Percentiles rank a stretch among this genome's conserved stretches.
phyloP scores from a whole-genome alignment of 2,797 vertebrate genomes.

The Eremophila alpestris region DNA sequence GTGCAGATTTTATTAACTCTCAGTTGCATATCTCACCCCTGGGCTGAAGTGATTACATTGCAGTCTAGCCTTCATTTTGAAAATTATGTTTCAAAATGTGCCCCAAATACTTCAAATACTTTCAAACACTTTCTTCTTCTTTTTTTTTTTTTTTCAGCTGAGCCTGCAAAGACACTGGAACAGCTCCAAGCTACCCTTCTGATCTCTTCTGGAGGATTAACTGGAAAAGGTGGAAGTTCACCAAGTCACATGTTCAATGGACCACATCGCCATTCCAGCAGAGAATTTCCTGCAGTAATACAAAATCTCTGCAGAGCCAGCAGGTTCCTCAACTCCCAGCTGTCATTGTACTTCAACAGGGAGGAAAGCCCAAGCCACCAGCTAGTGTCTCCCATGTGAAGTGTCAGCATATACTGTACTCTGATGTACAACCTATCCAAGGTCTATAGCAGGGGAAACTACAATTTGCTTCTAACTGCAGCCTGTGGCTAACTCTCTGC shows the following conservation, averaged over 20 bases:
- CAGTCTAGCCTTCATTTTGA: not conserved
- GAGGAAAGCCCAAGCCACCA: not conserved
- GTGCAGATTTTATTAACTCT: not conserved
- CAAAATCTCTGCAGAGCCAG: not conserved
- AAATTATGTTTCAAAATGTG: constrained; percentile 3
- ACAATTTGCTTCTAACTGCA: not conserved
- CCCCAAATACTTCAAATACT: not conserved
- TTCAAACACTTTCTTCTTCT: not conserved
- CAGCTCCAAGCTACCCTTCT: not conserved
- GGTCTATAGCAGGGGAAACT: not conserved
- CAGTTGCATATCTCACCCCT: not conserved
- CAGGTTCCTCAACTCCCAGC: not conserved
- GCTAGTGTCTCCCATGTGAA: not conserved
- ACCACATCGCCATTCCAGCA: not conserved
- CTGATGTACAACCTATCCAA: not conserved
- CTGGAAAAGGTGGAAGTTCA: not conserved
- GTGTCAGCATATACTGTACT: not conserved
- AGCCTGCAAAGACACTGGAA: not conserved
- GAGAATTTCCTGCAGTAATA: not conserved
- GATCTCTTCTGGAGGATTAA: not conserved
- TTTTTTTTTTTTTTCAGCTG: not conserved
- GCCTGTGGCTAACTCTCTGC: not conserved
- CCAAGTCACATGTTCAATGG: not conserved
- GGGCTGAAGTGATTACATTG: not conserved
- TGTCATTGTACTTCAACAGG: not conserved